Evolutionary conservation across 1,140 invertebrate genomes (phyloP), one percentile per base, ranked within the genome.

Genomic region (Drosophila tropicalis): DNA sequence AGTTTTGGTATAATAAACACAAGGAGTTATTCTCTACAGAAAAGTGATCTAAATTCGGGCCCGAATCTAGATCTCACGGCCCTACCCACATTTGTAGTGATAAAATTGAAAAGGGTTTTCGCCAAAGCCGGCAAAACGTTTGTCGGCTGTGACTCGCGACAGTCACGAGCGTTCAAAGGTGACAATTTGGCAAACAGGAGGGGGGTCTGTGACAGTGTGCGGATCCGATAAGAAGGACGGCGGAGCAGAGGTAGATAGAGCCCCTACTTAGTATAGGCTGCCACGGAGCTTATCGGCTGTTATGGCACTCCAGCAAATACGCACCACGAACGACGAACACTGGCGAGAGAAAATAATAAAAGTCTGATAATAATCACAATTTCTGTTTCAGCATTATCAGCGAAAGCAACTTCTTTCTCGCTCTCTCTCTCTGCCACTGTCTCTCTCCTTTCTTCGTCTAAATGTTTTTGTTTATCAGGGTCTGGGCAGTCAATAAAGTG

Each of bases 261-360:
- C 34, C 73, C 60, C 44, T 69, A 9, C 17, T n/a, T 36, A 34
- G 55, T 57, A 58, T 19, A 36, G 44, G 56, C 56, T 39, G 44
- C 60, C 32, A 76, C 22, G 57, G 64, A 32, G 72, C 70, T 76
- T 85, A 81, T 86, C 82, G 61, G 41, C 67, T 44, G 63, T 85
- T 86, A 70, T 81, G 56, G 58, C 74, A 29, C 74, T 77, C 67
- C 61, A 76, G 32, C 54, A 34, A 73, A 65, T 65, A 34, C 62
- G 17, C 44, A 55, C 58, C 54, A 60, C n/a, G n/a, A n/a, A 36
- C 36, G 60, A 34, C 36, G 51, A 58, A 62, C 70, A 70, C 41
- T 40, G 55, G 25, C 54, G 39, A 51, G 67, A 76, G 66, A 81
- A 81, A 86, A 85, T 72, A 78, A 81, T 81, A 86, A 78, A 79